A percentile compares a stretch with the other conserved stretches of the same genome.
phyloP scores from a whole-genome alignment of 2,888 invertebrate species.

The Hetaerina titia region DNA sequence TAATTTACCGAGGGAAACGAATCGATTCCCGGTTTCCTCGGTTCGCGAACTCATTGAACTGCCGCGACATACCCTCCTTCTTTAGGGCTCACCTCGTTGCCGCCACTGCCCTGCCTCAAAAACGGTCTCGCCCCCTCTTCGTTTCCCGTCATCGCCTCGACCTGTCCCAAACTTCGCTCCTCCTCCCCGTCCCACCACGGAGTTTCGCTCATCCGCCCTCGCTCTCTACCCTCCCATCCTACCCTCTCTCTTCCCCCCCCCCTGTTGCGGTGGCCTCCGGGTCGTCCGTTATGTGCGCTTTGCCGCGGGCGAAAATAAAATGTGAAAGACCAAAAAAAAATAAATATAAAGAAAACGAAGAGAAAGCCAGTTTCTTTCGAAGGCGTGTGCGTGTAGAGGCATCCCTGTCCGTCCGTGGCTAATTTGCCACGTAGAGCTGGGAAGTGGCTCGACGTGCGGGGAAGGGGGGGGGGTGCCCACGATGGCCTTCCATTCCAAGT shows the following conservation, averaged over 20 bases:
- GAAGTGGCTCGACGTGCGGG: background rate
- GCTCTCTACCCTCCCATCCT: background rate
- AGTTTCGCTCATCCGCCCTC: background rate
- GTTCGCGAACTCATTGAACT: background rate
- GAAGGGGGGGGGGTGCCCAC: too few species aligned
- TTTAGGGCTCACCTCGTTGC: background rate
- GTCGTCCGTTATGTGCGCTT: background rate
- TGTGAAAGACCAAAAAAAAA: background rate
- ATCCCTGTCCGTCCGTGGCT: background rate
- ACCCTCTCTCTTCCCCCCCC: background rate
- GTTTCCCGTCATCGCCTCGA: background rate
- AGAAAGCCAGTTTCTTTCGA: background rate
- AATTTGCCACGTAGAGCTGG: background rate
- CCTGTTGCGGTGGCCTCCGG: background rate
- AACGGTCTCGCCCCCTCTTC: background rate
- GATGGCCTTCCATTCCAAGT: too few species aligned
- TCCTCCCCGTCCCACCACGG: background rate
- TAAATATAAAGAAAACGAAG: background rate
- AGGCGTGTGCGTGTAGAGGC: background rate
- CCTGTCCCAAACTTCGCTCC: background rate
- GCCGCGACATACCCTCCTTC: background rate
- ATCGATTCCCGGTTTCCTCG: background rate
- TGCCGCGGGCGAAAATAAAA: slow-evolving; percentile 7
- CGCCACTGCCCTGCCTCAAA: slow-evolving; percentile 32
- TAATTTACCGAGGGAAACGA: background rate